A percentile compares a stretch with the other conserved stretches of the same genome.
These are phyloP conservation scores for Belgica antarctica DNA, from an alignment of 2,888 invertebrate genomes.

Conservation along the genomic window DNA sequence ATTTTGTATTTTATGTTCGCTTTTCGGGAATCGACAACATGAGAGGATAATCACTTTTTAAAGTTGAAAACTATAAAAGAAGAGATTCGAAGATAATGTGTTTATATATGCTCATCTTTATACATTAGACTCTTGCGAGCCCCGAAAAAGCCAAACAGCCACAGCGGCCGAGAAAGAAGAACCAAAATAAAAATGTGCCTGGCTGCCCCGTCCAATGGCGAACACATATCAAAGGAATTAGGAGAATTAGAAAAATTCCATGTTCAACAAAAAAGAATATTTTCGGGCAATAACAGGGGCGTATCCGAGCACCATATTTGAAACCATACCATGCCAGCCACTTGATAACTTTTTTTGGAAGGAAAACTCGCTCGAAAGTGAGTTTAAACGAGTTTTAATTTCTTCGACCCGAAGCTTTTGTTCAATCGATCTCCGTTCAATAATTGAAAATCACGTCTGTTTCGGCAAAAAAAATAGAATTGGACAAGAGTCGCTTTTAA, in stretches of 20 bases:
- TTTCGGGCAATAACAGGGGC: constrained; percentile 35
- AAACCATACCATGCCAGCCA: background rate
- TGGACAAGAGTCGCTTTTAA: too few relatives aligned
- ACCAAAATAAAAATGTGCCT: too few relatives aligned
- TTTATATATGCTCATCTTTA: constrained; percentile 9
- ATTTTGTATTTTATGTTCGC: constrained; percentile 41
- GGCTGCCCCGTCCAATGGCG: constrained; percentile 1
- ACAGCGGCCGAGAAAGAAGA: too few relatives aligned
- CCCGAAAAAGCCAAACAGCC: too few relatives aligned
- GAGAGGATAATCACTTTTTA: constrained; percentile 44
- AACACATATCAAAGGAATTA: constrained; percentile 38
- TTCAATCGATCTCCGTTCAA: too few relatives aligned
- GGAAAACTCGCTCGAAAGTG: background rate
- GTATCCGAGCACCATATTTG: constrained; percentile 37
- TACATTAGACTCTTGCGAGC: background rate
- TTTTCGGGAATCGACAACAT: constrained; percentile 44
- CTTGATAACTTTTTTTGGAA: background rate
- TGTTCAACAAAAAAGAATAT: constrained; percentile 16
- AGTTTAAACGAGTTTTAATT: too few relatives aligned
- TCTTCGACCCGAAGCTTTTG: too few relatives aligned
- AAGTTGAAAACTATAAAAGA: constrained; percentile 40
- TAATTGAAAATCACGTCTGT: too few relatives aligned
- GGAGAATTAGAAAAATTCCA: constrained; percentile 42
- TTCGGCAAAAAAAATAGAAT: too few relatives aligned
- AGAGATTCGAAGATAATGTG: constrained; percentile 41